phyloP scores from a whole-genome alignment of 2,888 invertebrate species.

The Ophonus ardosiacus region DNA sequence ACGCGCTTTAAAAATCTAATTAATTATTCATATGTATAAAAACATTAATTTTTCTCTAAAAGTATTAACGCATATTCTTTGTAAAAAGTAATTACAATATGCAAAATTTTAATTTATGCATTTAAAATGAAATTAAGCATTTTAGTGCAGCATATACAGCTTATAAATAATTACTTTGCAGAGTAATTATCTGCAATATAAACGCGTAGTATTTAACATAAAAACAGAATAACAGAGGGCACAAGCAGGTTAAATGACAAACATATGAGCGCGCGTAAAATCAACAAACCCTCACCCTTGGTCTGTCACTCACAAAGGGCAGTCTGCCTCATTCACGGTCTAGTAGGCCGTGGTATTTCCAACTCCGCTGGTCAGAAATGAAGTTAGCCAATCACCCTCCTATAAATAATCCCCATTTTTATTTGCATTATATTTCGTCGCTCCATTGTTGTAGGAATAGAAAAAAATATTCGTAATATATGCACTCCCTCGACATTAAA shows the following conservation, averaged over 20 bases:
- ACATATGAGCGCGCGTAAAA: slow-evolving; percentile 17
- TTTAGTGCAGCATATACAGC: neutral
- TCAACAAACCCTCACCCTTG: neutral
- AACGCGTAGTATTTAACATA: slow-evolving; percentile 10
- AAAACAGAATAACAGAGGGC: slow-evolving; percentile 13
- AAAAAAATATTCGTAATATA: slow-evolving; percentile 18
- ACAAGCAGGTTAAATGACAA: slow-evolving; percentile 22
- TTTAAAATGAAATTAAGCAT: neutral
- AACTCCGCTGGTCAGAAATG: slow-evolving; percentile 48
- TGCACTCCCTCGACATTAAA: too few relatives aligned
- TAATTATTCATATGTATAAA: neutral
- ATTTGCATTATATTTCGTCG: slow-evolving; percentile 51
- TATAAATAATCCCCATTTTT: slow-evolving; percentile 31
- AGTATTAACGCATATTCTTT: neutral
- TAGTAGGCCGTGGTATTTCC: slow-evolving; percentile 30
- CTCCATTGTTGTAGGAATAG: slow-evolving; percentile 44
- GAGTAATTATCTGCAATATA: slow-evolving; percentile 27
- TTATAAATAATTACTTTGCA: slow-evolving; percentile 25
- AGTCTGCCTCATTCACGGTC: slow-evolving; percentile 33
- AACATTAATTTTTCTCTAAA: neutral
- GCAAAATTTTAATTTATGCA: slow-evolving; percentile 12
- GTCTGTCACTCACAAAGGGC: slow-evolving; percentile 31
- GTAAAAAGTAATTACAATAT: neutral
- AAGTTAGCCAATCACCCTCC: slow-evolving; percentile 23
- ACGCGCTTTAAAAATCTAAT: neutral